Conservation (phyloP, 2,113 vertebrate species). For the Rousettus leschenaultii region DNA sequence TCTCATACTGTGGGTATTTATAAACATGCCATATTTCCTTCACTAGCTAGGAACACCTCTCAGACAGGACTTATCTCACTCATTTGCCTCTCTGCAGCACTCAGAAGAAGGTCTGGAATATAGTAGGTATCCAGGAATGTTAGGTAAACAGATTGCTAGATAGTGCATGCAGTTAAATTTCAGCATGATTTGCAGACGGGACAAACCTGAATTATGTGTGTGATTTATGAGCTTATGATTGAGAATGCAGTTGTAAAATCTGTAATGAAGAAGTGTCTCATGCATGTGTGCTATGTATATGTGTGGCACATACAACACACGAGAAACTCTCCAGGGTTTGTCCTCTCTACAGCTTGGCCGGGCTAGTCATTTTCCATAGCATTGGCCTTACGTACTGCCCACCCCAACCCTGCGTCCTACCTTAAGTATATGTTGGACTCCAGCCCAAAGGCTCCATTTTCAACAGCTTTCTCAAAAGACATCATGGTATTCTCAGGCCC, state of each 20-base stretch:
- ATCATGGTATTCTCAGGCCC: slow-evolving; percentile 94
- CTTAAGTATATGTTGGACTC: slow-evolving; percentile 92
- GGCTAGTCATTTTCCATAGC: not conserved
- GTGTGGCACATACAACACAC: not conserved
- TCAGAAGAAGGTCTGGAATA: not conserved
- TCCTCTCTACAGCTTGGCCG: not conserved
- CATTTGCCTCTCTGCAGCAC: not conserved
- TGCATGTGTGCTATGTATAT: not conserved
- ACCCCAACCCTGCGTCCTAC: slow-evolving; percentile 75
- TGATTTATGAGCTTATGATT: not conserved
- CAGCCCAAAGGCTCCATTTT: slow-evolving; percentile 86
- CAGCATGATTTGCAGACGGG: not conserved
- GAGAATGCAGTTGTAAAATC: not conserved
- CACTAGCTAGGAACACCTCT: not conserved
- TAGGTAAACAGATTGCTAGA: not conserved
- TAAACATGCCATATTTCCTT: not conserved
- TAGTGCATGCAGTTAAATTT: not conserved
- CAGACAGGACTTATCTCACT: not conserved
- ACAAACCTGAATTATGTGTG: not conserved
- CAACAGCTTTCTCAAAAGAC: slow-evolving; percentile 92
- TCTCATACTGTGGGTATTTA: not conserved
- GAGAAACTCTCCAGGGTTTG: not conserved
- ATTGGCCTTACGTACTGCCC: not conserved
- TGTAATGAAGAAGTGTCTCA: not conserved
- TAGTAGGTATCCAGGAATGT: not conserved